Conservation (phyloP, 2,888 invertebrate genomes). For the Microchrysa polita region DNA sequence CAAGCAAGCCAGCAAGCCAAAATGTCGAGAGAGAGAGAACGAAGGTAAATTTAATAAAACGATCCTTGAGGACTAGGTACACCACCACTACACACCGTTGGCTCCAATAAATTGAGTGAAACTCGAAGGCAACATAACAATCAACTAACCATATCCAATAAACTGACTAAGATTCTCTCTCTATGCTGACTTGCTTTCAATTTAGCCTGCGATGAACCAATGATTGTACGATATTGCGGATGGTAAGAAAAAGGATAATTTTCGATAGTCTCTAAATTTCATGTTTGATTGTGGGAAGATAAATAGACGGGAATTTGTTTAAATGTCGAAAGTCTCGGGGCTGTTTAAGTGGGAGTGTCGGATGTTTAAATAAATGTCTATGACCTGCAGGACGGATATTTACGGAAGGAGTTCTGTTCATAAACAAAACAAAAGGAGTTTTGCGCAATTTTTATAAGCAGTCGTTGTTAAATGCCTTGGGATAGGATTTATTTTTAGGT, state of each 20-base stretch:
- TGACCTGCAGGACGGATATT: too few relatives aligned
- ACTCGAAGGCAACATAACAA: not conserved
- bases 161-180: slow-evolving; percentile 13
- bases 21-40: slow-evolving; percentile 5
- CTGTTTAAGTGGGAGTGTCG: too few relatives aligned
- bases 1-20: not conserved
- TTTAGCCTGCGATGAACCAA: too few relatives aligned
- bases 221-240: too few relatives aligned
- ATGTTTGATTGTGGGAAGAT: not conserved
- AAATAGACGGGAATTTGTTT: slow-evolving; percentile 6
- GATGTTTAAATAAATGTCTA: too few relatives aligned
- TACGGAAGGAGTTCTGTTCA: too few relatives aligned
- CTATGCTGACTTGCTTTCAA: too few relatives aligned
- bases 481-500: too few relatives aligned
- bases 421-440: too few relatives aligned
- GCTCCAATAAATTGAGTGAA: not conserved
- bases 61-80: slow-evolving; percentile 31
- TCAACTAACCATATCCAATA: slow-evolving; percentile 9
- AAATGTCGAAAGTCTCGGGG: not conserved
- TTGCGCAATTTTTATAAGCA: too few relatives aligned
- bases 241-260: not conserved
- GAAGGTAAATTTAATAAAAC: slow-evolving; percentile 39
- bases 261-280: not conserved
- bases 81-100: too few relatives aligned
- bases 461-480: too few relatives aligned